phyloP scores from a whole-genome alignment of 2,113 vertebrate genomes.

The Nothoprocta pentlandii region DNA sequence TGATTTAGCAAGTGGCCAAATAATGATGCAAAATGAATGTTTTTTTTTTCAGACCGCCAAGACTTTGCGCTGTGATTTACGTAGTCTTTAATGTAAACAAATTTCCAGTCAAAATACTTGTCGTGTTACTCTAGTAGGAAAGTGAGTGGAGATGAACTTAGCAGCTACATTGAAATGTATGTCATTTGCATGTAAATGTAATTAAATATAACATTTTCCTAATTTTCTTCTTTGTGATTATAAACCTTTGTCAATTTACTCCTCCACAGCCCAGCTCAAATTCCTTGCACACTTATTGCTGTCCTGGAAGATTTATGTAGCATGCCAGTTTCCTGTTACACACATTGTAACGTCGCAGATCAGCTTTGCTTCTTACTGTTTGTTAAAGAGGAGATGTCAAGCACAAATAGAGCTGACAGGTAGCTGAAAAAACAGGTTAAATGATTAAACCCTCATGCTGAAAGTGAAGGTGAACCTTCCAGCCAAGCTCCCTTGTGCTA shows the following conservation, averaged over 20 bases:
- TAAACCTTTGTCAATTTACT: not conserved
- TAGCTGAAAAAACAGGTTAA: slow-evolving; percentile 38
- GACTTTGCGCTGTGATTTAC: slow-evolving; percentile 18
- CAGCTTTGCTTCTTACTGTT: slow-evolving; percentile 46
- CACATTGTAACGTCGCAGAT: not conserved
- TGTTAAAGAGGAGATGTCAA: slow-evolving; percentile 7
- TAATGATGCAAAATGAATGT: slow-evolving; percentile 20
- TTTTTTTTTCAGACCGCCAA: slow-evolving; percentile 28
- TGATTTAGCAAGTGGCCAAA: not conserved
- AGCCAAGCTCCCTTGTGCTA: not conserved
- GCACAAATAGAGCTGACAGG: not conserved
- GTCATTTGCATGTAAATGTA: not conserved
- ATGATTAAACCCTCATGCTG: slow-evolving; percentile 1
- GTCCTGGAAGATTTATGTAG: not conserved
- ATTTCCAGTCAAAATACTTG: slow-evolving; percentile 18
- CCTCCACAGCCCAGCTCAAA: not conserved
- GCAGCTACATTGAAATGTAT: not conserved
- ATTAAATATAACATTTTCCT: not conserved
- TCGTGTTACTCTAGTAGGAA: not conserved
- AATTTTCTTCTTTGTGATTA: not conserved
- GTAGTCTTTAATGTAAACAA: not conserved
- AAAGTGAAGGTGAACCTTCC: not conserved
- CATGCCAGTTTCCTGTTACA: slow-evolving; percentile 14
- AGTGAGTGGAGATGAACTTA: not conserved
- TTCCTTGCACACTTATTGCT: not conserved